Conservation (phyloP, 2,113 vertebrate species). For the Podarcis raffonei region DNA sequence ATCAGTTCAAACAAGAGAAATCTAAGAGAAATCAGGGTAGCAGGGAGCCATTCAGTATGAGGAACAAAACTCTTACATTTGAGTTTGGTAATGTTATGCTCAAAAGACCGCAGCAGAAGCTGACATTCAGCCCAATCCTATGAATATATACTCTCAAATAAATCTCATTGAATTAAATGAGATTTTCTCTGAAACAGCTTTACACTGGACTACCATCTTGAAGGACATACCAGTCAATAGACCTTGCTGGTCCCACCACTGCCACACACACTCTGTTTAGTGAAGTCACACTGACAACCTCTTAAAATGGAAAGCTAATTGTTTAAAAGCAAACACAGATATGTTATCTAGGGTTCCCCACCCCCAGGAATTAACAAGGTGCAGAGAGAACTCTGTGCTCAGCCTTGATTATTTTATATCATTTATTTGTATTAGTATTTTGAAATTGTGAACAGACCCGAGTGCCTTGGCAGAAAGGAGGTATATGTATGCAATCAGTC, state of each 20-base stretch:
- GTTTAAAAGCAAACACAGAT: background rate
- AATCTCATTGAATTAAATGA: background rate
- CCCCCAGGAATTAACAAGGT: background rate
- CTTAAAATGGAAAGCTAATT: background rate
- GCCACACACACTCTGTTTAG: background rate
- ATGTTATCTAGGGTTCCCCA: background rate
- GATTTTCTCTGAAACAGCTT: background rate
- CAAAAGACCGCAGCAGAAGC: background rate
- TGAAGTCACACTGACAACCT: background rate
- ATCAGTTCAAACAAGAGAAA: background rate
- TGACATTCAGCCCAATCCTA: background rate
- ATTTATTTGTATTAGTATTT: too few species aligned
- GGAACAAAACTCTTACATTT: background rate
- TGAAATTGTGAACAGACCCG: too few species aligned
- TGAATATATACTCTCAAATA: background rate
- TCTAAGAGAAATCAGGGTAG: background rate
- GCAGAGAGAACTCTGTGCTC: background rate
- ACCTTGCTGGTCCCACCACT: background rate
- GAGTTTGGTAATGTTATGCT: background rate
- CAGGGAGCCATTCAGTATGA: background rate
- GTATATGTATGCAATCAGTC: too few species aligned
- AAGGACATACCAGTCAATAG: background rate
- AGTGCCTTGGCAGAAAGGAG: too few species aligned
- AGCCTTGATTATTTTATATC: background rate
- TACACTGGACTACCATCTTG: background rate